These are phyloP conservation scores for Nymphalis io DNA, from an alignment of 1,140 invertebrate species.

Conservation along the genomic window DNA sequence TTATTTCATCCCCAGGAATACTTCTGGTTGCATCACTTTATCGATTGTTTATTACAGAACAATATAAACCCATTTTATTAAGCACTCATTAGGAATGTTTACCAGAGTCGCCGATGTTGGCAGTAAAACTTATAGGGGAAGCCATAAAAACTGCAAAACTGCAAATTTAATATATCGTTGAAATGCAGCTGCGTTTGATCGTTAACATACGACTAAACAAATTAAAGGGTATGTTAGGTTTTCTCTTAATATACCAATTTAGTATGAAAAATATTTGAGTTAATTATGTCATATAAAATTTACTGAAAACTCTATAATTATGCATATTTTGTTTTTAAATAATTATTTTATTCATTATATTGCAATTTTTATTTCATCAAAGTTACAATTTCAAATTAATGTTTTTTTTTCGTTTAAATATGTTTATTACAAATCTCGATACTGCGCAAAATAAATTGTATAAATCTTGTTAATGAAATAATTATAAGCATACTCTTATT, in stretches of 20 bases:
- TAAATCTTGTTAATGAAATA: no score
- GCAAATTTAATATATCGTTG: slow-evolving; percentile 50
- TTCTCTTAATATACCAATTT: not conserved
- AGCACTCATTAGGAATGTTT: slow-evolving; percentile 52
- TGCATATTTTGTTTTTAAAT: no score
- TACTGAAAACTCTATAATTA: no score
- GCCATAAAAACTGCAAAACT: slow-evolving; percentile 53
- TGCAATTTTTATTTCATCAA: no score
- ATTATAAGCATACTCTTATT: no score
- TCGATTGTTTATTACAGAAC: slow-evolving; percentile 9
- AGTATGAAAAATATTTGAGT: not conserved
- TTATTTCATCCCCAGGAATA: no score
- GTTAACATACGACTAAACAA: slow-evolving; percentile 33
- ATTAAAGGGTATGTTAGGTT: not conserved
- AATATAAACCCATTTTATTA: slow-evolving; percentile 38
- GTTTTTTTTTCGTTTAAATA: no score
- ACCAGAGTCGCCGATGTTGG: slow-evolving; percentile 44
- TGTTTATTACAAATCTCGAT: no score
- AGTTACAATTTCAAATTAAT: no score
- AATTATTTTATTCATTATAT: no score
- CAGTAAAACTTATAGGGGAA: slow-evolving; percentile 49
- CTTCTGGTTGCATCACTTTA: not conserved
- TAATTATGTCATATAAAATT: no score
- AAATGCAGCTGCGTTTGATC: slow-evolving; percentile 51
- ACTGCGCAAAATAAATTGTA: no score